These are phyloP conservation scores for Entelurus aequoreus DNA, from an alignment of 2,113 vertebrate genomes.

Conservation along the genomic window DNA sequence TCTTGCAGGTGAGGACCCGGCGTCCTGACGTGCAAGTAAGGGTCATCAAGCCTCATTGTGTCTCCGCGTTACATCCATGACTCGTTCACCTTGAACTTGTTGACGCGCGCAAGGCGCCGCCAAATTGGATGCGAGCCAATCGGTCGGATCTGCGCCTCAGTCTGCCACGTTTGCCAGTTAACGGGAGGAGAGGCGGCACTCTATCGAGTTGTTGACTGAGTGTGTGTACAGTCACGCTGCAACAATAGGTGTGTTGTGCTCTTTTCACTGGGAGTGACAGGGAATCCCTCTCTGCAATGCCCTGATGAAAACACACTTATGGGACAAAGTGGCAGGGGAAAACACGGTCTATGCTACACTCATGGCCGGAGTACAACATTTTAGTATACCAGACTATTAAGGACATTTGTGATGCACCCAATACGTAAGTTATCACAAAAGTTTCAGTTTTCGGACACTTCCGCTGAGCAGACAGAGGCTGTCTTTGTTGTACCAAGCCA, in stretches of 20 bases:
- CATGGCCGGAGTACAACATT: background rate
- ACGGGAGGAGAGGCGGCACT: constrained; percentile 6
- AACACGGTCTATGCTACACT: constrained; percentile 15
- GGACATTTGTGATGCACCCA: no score
- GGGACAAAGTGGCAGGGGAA: constrained; percentile 3
- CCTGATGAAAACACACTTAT: constrained; percentile 28
- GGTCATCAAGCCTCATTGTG: constrained; percentile 29
- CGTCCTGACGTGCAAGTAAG: constrained; percentile 24
- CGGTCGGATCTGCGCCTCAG: constrained; percentile 24
- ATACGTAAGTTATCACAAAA: no score
- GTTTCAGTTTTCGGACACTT: no score
- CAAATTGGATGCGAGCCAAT: constrained; percentile 41
- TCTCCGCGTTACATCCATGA: constrained; percentile 39
- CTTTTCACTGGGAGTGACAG: constrained; percentile 39
- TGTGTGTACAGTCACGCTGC: constrained; percentile 10
- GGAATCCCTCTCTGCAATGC: constrained; percentile 51
- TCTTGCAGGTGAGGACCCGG: constrained; percentile 10
- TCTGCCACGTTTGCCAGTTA: constrained; percentile 28
- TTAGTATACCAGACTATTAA: no score
- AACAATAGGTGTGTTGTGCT: constrained; percentile 16
- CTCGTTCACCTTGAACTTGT: constrained; percentile 44
- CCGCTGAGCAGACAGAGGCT: no score
- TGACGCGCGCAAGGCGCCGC: constrained; percentile 42
- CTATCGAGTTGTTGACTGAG: constrained; percentile 1
- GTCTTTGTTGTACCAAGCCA: no score